These are phyloP conservation scores for Andrena hattorfiana DNA, from an alignment of 2,888 invertebrate genomes.

Conservation along the genomic window DNA sequence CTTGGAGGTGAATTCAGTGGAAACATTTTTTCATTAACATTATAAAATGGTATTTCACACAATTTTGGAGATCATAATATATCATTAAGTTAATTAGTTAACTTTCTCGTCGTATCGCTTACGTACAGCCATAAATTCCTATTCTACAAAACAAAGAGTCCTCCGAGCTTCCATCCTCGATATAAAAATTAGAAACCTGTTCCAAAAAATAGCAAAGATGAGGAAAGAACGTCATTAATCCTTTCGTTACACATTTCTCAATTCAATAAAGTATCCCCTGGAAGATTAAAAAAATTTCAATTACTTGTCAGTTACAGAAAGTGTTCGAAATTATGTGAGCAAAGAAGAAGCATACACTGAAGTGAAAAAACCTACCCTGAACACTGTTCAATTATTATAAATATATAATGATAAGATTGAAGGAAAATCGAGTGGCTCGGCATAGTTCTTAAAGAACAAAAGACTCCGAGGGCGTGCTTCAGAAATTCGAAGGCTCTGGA, in stretches of 20 bases:
- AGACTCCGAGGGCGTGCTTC: slow-evolving; percentile 5
- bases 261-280: too few species aligned
- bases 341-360: not conserved
- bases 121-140: too few species aligned
- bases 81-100: not conserved
- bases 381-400: slow-evolving; percentile 2
- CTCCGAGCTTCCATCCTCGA: too few species aligned
- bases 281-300: too few species aligned
- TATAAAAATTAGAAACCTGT: too few species aligned
- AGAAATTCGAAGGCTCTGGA: slow-evolving; percentile 37
- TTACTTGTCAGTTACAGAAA: too few species aligned
- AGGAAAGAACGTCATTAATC: too few species aligned
- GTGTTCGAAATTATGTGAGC: not conserved
- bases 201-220: too few species aligned
- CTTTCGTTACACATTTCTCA: too few species aligned
- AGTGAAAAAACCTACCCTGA: not conserved
- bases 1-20: too few species aligned
- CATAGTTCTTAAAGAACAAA: slow-evolving; percentile 30
- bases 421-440: not conserved
- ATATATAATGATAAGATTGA: not conserved
- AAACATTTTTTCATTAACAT: not conserved
- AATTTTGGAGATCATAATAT: not conserved
- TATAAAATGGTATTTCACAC: not conserved
- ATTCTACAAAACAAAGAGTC: too few species aligned
- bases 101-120: too few species aligned